Percentiles rank a stretch among this genome's conserved stretches.
These are phyloP conservation scores for Symphodus melops DNA, from an alignment of 2,113 vertebrate genomes.

Conservation along the genomic window DNA sequence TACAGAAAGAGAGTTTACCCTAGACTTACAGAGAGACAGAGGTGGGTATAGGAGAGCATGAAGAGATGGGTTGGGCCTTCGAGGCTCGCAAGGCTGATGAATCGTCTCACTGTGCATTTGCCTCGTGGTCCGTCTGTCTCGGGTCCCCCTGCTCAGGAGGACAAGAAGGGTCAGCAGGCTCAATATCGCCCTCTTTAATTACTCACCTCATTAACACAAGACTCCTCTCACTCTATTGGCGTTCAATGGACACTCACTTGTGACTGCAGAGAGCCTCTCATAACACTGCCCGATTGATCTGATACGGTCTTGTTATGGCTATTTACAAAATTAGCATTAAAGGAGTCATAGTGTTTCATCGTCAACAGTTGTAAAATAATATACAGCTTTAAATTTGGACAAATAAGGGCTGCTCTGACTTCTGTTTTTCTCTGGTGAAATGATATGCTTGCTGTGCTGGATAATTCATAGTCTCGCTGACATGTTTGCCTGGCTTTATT, in stretches of 20 bases:
- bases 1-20: background rate
- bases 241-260: conserved; percentile 37
- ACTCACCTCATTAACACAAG: conserved; percentile 77
- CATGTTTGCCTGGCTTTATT: background rate
- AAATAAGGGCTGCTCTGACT: background rate
- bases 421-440: background rate
- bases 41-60: conserved; percentile 16
- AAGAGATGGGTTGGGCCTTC: conserved; percentile 23
- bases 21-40: background rate
- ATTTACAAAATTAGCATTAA: conserved; percentile 39
- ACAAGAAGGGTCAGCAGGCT: conserved; percentile 69
- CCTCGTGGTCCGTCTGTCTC: conserved; percentile 47
- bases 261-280: conserved; percentile 44
- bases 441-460: background rate
- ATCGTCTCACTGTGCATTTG: conserved; percentile 44
- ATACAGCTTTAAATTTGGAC: conserved; percentile 1
- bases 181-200: conserved; percentile 75
- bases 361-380: background rate
- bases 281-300: conserved; percentile 57
- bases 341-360: background rate
- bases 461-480: background rate
- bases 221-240: conserved; percentile 55
- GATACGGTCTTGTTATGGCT: conserved; percentile 45
- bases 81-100: conserved; percentile 63
- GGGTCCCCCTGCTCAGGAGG: conserved; percentile 32